Base-by-base conservation (phyloP, 2,113 vertebrate genomes). In the Cyanoramphus novaezelandiae region DNA sequence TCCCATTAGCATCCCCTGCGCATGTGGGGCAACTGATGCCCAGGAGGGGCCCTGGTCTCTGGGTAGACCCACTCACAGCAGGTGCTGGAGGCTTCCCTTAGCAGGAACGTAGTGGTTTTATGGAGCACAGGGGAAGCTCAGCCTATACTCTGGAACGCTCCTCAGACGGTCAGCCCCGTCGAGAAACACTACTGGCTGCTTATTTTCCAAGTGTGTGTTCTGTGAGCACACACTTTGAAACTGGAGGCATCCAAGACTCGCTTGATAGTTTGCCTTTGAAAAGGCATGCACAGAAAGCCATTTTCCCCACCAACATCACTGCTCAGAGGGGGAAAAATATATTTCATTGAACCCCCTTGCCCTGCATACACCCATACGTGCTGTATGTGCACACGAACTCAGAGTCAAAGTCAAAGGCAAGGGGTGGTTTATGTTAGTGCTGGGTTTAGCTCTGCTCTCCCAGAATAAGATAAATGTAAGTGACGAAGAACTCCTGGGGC, bases 381-480 rank as follows among this genome's bases (percentile, higher is more conserved):
- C 47, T 74, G 35, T 57, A 44, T 5, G 7, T 7, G 4, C 57
- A 72, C 68, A 65, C 25, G 29, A 89, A 47, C 93, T 86, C 46
- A n/a, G n/a, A 97, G 96, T 97, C 98, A 98, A 98, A 98, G 98
- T 97, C 98, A 98, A 97, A 97, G 98, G 95, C 98, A 97, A 94
- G 96, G 97, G 83, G 95, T 97, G 95, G 97, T 91, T 97, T 91
- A 46, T 97, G 97, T 97, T 94, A 86, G 97, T 46, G 25, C 82
- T 92, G 95, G 52, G 91, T 95, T 98, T 97, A 96, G 93, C 82
- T 94, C 93, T 88, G 76, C 97, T 95, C 95, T 97, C 95, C 67
- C 94, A 70, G 98, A 98, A 96, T 96, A 98, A 98, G 97, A 98
- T 97, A 98, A 98, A 98, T 98, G 98, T 98, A 97, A 98, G 96